phyloP scores from a whole-genome alignment of 2,797 vertebrate species.

The Potorous gilbertii region DNA sequence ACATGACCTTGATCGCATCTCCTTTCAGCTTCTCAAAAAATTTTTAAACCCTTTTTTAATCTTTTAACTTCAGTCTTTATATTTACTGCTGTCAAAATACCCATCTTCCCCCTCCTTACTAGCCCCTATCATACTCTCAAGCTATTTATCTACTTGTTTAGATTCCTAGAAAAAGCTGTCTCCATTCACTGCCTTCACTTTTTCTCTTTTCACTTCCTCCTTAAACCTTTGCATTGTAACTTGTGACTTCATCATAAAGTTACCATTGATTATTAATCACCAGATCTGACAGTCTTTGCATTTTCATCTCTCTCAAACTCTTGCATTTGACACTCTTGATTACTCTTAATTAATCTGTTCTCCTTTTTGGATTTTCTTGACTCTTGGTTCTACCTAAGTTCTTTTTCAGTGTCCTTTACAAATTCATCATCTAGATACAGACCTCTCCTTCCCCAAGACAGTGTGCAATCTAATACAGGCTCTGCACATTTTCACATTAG shows the following conservation, averaged over 20 bases:
- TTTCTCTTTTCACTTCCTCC: background rate
- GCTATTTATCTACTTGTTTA: background rate
- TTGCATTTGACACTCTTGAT: background rate
- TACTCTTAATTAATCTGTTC: background rate
- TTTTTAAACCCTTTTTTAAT: background rate
- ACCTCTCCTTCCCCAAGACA: too few relatives aligned
- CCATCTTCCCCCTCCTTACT: background rate
- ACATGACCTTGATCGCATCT: background rate
- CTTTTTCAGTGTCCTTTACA: background rate
- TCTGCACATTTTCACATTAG: too few relatives aligned
- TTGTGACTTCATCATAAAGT: background rate
- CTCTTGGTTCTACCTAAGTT: background rate
- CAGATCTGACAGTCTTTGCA: background rate
- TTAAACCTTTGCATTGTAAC: background rate
- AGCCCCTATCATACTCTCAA: background rate
- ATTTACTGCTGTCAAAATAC: background rate
- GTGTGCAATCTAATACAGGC: too few relatives aligned
- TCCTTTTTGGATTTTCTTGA: background rate
- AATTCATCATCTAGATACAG: background rate
- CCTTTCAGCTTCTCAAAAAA: background rate
- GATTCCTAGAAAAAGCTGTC: background rate
- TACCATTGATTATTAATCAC: background rate
- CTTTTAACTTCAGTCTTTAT: background rate
- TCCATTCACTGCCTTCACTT: background rate
- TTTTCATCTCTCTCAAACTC: background rate